phyloP scores from a whole-genome alignment of 64 coral and sea anemone species.

The Astreopora myriophthalma region DNA sequence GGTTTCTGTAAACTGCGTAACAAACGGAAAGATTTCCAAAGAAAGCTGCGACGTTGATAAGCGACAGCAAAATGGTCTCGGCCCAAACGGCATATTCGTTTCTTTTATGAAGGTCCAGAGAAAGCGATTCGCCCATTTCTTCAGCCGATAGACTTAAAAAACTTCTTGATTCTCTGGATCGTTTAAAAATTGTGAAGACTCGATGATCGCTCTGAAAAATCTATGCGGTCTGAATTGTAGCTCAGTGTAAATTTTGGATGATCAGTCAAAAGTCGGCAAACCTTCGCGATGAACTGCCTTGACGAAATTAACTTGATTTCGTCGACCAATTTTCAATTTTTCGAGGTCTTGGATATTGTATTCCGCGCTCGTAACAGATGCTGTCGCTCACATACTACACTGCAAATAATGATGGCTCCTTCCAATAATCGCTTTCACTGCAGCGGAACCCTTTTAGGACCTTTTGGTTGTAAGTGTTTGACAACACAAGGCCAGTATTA shows the following conservation, averaged over 20 bases:
- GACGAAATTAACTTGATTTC: no score
- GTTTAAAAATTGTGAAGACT: not conserved
- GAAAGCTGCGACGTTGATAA: not conserved
- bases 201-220: no score
- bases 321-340: no score
- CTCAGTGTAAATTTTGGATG: no score
- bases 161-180: no score
- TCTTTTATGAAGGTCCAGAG: not conserved
- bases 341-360: not conserved
- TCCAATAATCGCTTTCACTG: not conserved
- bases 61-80: not conserved
- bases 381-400: not conserved
- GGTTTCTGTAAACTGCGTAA: constrained; percentile 22
- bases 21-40: constrained; percentile 45
- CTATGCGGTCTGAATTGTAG: no score
- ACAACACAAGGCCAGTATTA: not conserved
- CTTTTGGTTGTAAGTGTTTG: not conserved
- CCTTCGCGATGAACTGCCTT: no score
- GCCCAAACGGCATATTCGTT: no score
- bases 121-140: not conserved
- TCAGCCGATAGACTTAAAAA: not conserved
- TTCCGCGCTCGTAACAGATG: not conserved
- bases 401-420: not conserved
- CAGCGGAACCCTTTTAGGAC: not conserved
- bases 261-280: no score